These are phyloP conservation scores for Sminthopsis crassicaudata DNA, from an alignment of 2,113 vertebrate genomes.

Conservation along the genomic window DNA sequence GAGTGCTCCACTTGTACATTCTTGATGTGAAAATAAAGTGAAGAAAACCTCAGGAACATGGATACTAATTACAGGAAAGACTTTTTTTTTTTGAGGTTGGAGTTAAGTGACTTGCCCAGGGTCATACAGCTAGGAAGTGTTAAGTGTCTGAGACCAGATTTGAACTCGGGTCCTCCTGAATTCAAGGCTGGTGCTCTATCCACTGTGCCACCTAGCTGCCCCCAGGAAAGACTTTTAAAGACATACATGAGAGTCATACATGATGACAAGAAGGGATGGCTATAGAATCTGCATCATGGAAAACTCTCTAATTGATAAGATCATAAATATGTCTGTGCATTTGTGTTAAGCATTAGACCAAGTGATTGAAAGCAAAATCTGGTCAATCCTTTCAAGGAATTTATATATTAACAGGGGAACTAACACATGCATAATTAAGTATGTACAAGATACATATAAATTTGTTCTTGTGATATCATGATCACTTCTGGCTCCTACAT, in stretches of 20 bases:
- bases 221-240: neutral
- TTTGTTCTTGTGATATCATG: neutral
- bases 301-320: neutral
- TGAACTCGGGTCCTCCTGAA: no score
- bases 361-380: neutral
- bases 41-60: neutral
- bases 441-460: neutral
- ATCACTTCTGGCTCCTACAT: neutral
- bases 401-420: neutral
- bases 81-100: no score
- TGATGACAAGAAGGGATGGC: neutral
- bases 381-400: neutral
- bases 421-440: neutral
- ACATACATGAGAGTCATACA: neutral
- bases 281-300: neutral
- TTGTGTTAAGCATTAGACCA: neutral
- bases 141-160: no score
- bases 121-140: no score
- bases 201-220: no score
- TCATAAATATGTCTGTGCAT: neutral
- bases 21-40: neutral
- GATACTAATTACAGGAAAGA: neutral
- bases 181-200: no score
- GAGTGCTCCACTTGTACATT: neutral
- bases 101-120: no score